phyloP scores from a whole-genome alignment of 2,113 vertebrate species.

The Parus major region DNA sequence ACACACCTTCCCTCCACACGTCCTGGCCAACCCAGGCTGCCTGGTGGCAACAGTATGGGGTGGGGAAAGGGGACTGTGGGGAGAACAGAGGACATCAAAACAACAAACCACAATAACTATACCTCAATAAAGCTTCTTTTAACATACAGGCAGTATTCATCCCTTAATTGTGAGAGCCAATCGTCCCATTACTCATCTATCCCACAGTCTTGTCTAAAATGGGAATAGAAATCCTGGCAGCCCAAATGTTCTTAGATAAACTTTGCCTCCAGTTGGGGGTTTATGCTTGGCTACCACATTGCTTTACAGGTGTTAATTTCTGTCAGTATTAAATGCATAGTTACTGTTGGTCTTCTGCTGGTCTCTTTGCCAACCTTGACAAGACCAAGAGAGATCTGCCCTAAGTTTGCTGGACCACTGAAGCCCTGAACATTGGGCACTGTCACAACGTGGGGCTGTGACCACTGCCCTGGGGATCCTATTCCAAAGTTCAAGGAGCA shows the following conservation, averaged over 20 bases:
- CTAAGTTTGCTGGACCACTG: neutral
- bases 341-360: neutral
- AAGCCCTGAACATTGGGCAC: neutral
- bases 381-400: neutral
- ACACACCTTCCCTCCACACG: no score
- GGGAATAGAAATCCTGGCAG: constrained; percentile 41
- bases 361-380: neutral
- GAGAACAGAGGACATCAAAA: no score
- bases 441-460: no score
- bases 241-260: neutral
- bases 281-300: neutral
- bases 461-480: no score
- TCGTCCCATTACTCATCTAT: no score
- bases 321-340: neutral
- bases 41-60: no score
- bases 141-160: no score
- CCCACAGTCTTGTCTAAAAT: constrained; percentile 4
- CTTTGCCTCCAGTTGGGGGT: neutral
- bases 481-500: accelerated
- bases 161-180: no score
- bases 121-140: no score
- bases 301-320: neutral
- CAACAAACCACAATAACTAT: no score
- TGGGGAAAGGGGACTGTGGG: no score
- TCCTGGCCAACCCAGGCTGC: no score